phyloP scores from a whole-genome alignment of 2,888 invertebrate species.

The Horisme vitalbata region DNA sequence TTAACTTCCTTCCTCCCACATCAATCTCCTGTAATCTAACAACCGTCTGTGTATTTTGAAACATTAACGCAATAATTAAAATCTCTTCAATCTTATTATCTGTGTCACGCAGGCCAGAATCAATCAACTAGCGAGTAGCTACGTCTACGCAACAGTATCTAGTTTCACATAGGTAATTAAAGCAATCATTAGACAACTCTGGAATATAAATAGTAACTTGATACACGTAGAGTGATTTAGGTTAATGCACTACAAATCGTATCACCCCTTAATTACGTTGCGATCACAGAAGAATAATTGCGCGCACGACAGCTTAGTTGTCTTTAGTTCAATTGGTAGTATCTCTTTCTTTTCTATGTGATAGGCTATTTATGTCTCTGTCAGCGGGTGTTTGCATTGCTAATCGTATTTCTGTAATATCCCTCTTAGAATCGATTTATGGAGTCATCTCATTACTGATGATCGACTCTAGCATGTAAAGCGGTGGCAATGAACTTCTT shows the following conservation, averaged over 20 bases:
- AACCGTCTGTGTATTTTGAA: too few relatives aligned
- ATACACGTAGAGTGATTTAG: constrained; percentile 34
- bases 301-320: neutral
- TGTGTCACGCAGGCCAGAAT: constrained; percentile 18
- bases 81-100: constrained; percentile 16
- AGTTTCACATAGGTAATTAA: constrained; percentile 28
- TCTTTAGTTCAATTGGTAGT: neutral
- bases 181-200: constrained; percentile 18
- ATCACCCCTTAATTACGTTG: constrained; percentile 15
- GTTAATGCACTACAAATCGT: constrained; percentile 37
- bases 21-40: too few relatives aligned
- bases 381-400: neutral
- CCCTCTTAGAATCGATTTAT: constrained; percentile 33
- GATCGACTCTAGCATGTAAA: constrained; percentile 39
- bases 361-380: neutral
- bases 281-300: constrained; percentile 1
- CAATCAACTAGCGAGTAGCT: constrained; percentile 4
- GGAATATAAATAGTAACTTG: constrained; percentile 25
- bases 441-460: constrained; percentile 36
- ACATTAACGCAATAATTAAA: too few relatives aligned
- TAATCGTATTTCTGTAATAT: neutral
- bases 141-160: constrained; percentile 13
- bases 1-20: too few relatives aligned
- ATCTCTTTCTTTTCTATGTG: constrained; percentile 1
- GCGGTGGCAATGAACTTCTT: constrained; percentile 36